Conservation (phyloP, 2,113 vertebrate genomes). For the Odocoileus virginianus region DNA sequence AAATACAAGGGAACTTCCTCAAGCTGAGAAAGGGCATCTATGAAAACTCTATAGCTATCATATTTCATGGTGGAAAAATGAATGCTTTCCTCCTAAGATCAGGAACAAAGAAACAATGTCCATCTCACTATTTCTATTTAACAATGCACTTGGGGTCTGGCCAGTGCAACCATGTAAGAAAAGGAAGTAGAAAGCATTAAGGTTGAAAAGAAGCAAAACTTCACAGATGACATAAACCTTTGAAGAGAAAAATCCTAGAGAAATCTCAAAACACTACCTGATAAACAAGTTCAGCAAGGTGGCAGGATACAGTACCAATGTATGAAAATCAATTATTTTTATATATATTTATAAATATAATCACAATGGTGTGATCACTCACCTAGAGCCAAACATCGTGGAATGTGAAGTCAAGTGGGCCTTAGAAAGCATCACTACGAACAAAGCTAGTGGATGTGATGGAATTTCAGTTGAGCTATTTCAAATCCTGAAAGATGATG, state of each 20-base stretch:
- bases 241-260: neutral
- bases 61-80: neutral
- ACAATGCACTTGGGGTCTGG: neutral
- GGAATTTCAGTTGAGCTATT: too few species aligned
- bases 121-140: neutral
- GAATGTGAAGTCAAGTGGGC: too few species aligned
- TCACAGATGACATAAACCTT: neutral
- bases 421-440: too few species aligned
- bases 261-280: neutral
- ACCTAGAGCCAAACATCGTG: too few species aligned
- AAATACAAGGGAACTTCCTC: neutral
- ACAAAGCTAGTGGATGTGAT: too few species aligned
- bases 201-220: neutral
- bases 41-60: neutral
- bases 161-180: neutral
- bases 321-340: neutral
- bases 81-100: neutral
- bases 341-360: too few species aligned
- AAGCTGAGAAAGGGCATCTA: neutral
- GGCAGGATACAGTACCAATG: neutral
- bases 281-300: neutral
- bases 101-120: neutral
- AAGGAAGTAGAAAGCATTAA: neutral
- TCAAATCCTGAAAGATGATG: too few species aligned
- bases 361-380: too few species aligned